Percentiles rank a stretch among this genome's conserved stretches.
Evolutionary conservation across 2,797 vertebrate species (phyloP).

Genomic region (Poeciliopsis turneri): DNA sequence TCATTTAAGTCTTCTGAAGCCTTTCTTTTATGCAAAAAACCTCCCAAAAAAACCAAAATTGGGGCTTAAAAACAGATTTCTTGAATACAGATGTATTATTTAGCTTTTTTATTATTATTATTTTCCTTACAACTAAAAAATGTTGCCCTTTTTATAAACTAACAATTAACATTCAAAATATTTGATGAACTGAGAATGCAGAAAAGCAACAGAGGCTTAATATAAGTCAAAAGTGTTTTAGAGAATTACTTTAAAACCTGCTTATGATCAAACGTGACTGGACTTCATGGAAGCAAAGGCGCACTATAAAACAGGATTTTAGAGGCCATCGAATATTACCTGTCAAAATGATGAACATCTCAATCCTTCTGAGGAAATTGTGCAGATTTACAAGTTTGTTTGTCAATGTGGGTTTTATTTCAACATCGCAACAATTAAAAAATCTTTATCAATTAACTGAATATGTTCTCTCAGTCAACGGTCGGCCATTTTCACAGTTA

Average conservation of each 20-base stretch:
- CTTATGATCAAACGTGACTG: neutral
- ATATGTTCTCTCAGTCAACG: neutral
- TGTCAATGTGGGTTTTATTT: neutral
- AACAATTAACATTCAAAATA: neutral
- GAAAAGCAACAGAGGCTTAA: neutral
- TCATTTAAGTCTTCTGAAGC: neutral
- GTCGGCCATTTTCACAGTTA: neutral
- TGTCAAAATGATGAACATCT: neutral
- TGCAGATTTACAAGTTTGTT: neutral
- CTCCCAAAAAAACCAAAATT: too few relatives aligned
- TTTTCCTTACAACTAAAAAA: neutral
- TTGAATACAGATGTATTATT: neutral
- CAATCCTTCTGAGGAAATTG: neutral
- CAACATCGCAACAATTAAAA: neutral
- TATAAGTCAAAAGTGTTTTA: neutral
- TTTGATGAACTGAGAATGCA: neutral
- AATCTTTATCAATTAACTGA: neutral
- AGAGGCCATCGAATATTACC: neutral
- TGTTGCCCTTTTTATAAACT: neutral
- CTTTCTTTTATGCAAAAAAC: neutral
- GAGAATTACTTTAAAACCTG: neutral
- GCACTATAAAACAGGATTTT: neutral
- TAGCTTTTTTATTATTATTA: neutral
- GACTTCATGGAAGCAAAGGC: neutral
- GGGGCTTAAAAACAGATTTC: neutral